These are phyloP conservation scores for Lasioglossum zephyrum DNA, from an alignment of 2,888 invertebrate genomes.

Conservation along the genomic window DNA sequence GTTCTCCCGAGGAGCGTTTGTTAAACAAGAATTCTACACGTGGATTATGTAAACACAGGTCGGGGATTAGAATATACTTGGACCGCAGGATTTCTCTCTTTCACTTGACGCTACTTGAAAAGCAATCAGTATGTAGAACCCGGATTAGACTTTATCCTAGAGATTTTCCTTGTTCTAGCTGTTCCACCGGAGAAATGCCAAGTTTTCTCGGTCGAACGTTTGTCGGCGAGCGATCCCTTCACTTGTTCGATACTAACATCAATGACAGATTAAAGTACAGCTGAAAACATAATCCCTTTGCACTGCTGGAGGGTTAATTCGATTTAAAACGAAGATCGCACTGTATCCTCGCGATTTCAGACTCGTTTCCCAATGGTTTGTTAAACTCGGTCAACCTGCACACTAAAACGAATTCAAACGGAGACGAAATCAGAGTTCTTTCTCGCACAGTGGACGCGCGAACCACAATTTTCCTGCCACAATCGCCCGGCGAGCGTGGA, in stretches of 20 bases:
- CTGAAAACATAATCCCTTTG: neutral
- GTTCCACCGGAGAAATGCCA: neutral
- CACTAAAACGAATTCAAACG: neutral
- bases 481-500: neutral
- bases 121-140: neutral
- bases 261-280: neutral
- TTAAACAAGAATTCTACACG: neutral
- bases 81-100: conserved; percentile 2
- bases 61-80: neutral
- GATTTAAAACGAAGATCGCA: neutral
- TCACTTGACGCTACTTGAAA: neutral
- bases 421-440: neutral
- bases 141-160: neutral
- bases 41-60: neutral
- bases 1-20: neutral
- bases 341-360: neutral
- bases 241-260: neutral
- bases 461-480: neutral
- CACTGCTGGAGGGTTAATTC: neutral
- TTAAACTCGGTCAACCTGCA: neutral
- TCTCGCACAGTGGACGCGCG: neutral
- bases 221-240: neutral
- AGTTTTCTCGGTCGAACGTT: neutral
- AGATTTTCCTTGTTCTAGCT: neutral
- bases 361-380: neutral